A percentile compares a stretch with the other conserved stretches of the same genome.
Evolutionary conservation across 2,113 vertebrate species (phyloP).

Genomic region (Phrynocephalus versicolor): DNA sequence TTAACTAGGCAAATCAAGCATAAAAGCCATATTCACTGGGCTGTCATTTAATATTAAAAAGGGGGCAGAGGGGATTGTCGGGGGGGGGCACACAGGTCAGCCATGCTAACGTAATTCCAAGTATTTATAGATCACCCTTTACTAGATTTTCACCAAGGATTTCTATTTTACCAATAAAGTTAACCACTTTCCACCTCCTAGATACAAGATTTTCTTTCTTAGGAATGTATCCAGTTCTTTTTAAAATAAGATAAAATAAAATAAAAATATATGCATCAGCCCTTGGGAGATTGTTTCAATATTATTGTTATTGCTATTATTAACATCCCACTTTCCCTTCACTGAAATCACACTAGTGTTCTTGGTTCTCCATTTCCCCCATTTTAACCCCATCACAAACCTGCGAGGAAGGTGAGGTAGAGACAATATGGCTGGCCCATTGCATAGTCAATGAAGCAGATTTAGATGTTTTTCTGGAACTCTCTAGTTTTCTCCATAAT

Average conservation of each 20-base stretch:
- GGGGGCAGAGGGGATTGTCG: slow-evolving; percentile 58
- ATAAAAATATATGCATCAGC: slow-evolving; percentile 3
- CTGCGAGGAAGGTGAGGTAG: too few species aligned
- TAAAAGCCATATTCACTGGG: slow-evolving; percentile 70
- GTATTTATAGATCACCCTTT: slow-evolving; percentile 59
- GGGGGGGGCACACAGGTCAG: slow-evolving; percentile 35
- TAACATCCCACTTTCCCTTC: neutral
- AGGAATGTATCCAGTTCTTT: neutral
- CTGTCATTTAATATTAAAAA: slow-evolving; percentile 68
- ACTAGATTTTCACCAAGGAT: slow-evolving; percentile 5
- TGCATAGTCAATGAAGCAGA: too few species aligned
- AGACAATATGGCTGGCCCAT: too few species aligned
- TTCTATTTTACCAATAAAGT: slow-evolving; percentile 46
- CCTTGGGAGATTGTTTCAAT: neutral
- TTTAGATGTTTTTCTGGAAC: too few species aligned
- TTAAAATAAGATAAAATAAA: slow-evolving; percentile 1
- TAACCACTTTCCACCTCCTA: neutral
- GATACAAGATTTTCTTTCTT: neutral
- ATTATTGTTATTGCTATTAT: too few species aligned
- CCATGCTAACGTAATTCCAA: slow-evolving; percentile 45
- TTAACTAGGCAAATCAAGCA: slow-evolving; percentile 70
- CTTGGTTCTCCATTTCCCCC: neutral
- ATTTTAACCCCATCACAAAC: neutral
- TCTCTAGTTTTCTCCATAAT: too few species aligned
- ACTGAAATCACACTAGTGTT: neutral